Evolutionary conservation across 2,113 vertebrate species (phyloP).

Genomic region (Hipposideros armiger): DNA sequence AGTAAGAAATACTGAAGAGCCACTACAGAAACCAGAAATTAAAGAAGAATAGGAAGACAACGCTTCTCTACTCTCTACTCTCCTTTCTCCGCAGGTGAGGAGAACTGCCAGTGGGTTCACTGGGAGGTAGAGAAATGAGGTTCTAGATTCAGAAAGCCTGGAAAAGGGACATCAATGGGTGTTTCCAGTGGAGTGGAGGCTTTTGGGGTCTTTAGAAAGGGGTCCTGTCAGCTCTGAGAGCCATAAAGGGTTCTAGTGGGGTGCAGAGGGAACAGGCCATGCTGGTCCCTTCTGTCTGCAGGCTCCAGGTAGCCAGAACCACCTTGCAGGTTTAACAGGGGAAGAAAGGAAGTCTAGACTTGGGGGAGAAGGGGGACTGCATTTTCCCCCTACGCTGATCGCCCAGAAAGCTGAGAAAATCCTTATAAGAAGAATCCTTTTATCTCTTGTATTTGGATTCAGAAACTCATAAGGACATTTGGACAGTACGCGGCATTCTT

Average conservation of each 20-base stretch:
- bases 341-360: neutral
- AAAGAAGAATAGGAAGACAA: neutral
- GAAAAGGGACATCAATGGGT: neutral
- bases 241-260: neutral
- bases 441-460: conserved; percentile 5
- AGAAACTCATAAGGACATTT: conserved; percentile 10
- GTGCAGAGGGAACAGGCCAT: neutral
- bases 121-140: neutral
- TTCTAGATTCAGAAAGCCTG: neutral
- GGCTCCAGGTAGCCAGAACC: neutral
- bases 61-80: neutral
- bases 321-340: neutral
- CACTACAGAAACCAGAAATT: neutral
- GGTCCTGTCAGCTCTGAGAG: neutral
- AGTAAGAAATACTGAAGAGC: neutral
- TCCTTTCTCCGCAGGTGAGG: neutral
- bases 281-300: neutral
- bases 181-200: neutral
- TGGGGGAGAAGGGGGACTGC: neutral
- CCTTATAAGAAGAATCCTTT: neutral
- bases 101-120: neutral
- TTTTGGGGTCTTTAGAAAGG: neutral
- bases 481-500: neutral
- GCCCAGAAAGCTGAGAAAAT: neutral
- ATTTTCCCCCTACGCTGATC: neutral